Conservation (phyloP, 2,888 invertebrate species). For the Tipula helvola region DNA sequence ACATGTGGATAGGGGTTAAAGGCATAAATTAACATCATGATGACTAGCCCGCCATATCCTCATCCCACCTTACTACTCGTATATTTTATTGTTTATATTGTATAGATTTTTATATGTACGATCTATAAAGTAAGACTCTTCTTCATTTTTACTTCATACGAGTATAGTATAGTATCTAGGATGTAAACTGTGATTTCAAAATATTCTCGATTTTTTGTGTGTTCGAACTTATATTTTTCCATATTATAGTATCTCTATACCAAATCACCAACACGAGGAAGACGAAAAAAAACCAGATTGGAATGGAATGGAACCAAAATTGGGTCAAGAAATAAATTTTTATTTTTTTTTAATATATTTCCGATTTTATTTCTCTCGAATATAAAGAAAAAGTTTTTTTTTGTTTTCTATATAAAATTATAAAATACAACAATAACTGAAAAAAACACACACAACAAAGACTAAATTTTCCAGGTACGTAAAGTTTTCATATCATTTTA, state of each 20-base stretch:
- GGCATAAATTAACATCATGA: background rate
- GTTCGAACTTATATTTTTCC: background rate
- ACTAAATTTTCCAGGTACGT: background rate
- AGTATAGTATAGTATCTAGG: background rate
- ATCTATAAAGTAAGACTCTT: background rate
- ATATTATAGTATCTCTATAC: background rate
- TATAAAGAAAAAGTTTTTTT: background rate
- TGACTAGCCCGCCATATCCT: background rate
- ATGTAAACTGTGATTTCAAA: background rate
- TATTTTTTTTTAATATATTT: background rate
- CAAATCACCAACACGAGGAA: background rate
- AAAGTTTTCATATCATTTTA: background rate
- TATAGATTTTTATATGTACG: background rate
- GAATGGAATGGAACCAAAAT: background rate
- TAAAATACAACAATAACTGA: background rate
- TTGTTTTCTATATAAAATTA: background rate
- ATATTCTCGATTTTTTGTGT: background rate
- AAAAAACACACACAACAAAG: background rate
- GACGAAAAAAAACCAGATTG: background rate
- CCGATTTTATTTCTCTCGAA: background rate
- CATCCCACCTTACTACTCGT: background rate
- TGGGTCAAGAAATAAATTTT: background rate
- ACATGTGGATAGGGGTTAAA: background rate
- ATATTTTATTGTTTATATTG: background rate
- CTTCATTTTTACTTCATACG: background rate